These are phyloP conservation scores for Myotis daubentonii DNA, from an alignment of 2,797 vertebrate species.

Conservation along the genomic window DNA sequence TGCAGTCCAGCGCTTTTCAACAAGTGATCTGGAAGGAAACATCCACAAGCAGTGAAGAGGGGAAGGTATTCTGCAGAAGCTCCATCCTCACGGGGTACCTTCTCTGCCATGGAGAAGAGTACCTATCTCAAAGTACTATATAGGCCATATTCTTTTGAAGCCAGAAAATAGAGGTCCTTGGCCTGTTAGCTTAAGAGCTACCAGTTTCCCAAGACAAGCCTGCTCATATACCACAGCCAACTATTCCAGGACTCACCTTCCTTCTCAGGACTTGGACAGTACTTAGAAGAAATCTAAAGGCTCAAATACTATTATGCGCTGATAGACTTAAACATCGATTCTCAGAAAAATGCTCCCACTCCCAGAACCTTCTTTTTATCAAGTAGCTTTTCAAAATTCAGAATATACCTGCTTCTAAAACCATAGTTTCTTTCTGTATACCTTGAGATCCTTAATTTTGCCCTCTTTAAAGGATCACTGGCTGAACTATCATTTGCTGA, in stretches of 20 bases:
- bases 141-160: constrained; percentile 30
- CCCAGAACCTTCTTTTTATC: constrained; percentile 14
- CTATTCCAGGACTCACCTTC: not conserved
- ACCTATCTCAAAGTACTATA: not conserved
- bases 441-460: not conserved
- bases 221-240: not conserved
- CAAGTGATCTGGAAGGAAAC: constrained; percentile 38
- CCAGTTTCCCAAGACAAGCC: constrained; percentile 31
- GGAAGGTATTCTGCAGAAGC: not conserved
- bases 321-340: not conserved
- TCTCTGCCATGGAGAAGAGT: not conserved
- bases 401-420: constrained; percentile 37
- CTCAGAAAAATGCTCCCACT: not conserved
- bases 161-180: constrained; percentile 31
- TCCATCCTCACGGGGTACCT: not conserved
- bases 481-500: constrained; percentile 25
- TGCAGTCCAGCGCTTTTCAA: constrained; percentile 31
- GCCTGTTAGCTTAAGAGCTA: constrained; percentile 1
- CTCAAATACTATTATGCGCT: not conserved
- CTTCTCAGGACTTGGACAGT: not conserved
- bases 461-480: constrained; percentile 19
- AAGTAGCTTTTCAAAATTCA: not conserved
- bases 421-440: constrained; percentile 11
- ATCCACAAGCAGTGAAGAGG: not conserved
- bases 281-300: not conserved